phyloP scores from a whole-genome alignment of 1,140 invertebrate species.

The Scaptomyza montana region DNA sequence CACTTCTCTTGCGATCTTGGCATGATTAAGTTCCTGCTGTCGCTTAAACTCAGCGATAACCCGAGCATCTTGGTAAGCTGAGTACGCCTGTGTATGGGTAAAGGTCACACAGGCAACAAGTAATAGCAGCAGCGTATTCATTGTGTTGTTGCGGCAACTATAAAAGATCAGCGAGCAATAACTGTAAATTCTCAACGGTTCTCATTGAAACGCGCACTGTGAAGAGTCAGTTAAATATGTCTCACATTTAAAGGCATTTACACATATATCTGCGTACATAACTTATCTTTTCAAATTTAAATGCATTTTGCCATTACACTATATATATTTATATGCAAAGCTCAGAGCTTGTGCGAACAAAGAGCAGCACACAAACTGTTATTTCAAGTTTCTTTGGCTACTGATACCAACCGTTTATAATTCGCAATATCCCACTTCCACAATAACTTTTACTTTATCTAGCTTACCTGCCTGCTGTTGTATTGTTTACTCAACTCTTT shows the following conservation, averaged over 20 bases:
- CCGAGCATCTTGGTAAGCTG: slow-evolving; percentile 51
- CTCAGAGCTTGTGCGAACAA: slow-evolving; percentile 20
- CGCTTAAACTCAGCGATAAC: slow-evolving; percentile 55
- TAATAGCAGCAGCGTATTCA: slow-evolving; percentile 45
- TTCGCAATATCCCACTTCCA: neutral
- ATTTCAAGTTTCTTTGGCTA: neutral
- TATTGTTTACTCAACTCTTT: slow-evolving; percentile 9
- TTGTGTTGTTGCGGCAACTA: slow-evolving; percentile 10
- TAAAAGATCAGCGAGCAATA: neutral
- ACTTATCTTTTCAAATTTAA: neutral
- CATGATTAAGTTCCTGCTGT: slow-evolving; percentile 56
- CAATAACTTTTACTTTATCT: neutral
- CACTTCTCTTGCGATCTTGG: slow-evolving; percentile 84
- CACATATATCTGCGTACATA: neutral
- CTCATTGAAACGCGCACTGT: slow-evolving; percentile 14
- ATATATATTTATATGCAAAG: neutral
- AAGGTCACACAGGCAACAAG: slow-evolving; percentile 29
- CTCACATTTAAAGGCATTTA: slow-evolving; percentile 13
- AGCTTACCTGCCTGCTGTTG: slow-evolving; percentile 3
- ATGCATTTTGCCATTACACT: neutral
- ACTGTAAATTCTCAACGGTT: neutral
- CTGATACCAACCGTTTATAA: too few species aligned
- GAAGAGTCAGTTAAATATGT: too few species aligned
- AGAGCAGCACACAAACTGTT: neutral
- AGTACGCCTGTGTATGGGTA: slow-evolving; percentile 44